phyloP scores from a whole-genome alignment of 53 echinoderm and acorn worm genomes.

The Antedon mediterranea region DNA sequence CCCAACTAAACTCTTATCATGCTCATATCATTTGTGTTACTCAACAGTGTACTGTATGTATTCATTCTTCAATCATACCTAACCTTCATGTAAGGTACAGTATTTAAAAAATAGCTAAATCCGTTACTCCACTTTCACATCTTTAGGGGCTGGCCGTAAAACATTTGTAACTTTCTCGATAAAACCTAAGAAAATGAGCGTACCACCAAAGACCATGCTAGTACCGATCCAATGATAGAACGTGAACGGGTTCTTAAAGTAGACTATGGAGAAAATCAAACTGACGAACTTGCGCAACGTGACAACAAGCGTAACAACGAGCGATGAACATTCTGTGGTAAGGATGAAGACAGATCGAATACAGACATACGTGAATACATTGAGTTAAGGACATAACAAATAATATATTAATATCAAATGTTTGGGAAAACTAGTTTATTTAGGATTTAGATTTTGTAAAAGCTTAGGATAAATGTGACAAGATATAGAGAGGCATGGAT shows the following conservation, averaged over 20 bases:
- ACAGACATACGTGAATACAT: constrained; percentile 59
- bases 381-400: constrained; percentile 12
- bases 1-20: too few species aligned
- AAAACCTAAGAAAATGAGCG: constrained; percentile 69
- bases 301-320: constrained; percentile 76
- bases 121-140: constrained; percentile 17
- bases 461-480: too few species aligned
- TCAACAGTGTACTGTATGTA: too few species aligned
- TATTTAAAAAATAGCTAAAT: neutral
- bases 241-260: constrained; percentile 88
- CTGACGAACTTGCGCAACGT: constrained; percentile 88
- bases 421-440: too few species aligned
- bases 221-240: constrained; percentile 81
- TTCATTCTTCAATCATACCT: too few species aligned
- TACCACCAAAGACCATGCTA: constrained; percentile 51
- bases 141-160: constrained; percentile 23
- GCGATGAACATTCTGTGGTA: constrained; percentile 89
- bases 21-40: too few species aligned
- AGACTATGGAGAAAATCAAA: constrained; percentile 76
- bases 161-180: constrained; percentile 33
- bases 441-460: too few species aligned
- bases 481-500: too few species aligned
- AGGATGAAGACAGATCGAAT: constrained; percentile 88
- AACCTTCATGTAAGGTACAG: too few species aligned
- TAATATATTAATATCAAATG: neutral